These are phyloP conservation scores for Mythimna ferrago DNA, from an alignment of 2,888 invertebrate species.

Conservation along the genomic window DNA sequence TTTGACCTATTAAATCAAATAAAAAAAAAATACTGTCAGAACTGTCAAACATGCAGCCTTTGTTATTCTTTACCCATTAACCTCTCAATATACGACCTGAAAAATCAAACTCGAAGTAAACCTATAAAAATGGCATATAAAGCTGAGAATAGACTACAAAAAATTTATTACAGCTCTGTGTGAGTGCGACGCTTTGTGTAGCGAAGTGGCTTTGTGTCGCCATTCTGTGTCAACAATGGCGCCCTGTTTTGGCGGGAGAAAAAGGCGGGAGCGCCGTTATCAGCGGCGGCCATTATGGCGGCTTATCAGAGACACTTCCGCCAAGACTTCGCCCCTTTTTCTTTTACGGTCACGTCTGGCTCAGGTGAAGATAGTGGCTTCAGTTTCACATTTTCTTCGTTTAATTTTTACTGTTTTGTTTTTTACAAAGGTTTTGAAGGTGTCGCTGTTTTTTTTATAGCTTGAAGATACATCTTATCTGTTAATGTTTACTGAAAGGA, in stretches of 20 bases:
- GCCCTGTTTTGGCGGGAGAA: constrained; percentile 88
- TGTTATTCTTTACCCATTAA: constrained; percentile 39
- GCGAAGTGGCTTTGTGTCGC: constrained; percentile 82
- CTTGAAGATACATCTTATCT: not conserved
- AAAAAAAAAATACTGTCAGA: too few relatives aligned
- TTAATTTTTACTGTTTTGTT: constrained; percentile 69
- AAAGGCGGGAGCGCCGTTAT: constrained; percentile 90
- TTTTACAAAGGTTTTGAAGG: constrained; percentile 38
- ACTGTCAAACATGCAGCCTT: too few relatives aligned
- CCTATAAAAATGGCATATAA: constrained; percentile 74
- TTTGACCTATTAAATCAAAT: too few relatives aligned
- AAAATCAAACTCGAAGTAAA: constrained; percentile 66
- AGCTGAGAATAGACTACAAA: constrained; percentile 76
- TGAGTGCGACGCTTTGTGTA: constrained; percentile 73
- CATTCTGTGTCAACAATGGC: constrained; percentile 85
- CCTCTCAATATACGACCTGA: constrained; percentile 51
- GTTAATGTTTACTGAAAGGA: not conserved
- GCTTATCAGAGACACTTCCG: constrained; percentile 88
- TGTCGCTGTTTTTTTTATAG: not conserved
- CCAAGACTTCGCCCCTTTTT: constrained; percentile 87
- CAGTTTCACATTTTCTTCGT: constrained; percentile 64
- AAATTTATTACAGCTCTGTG: constrained; percentile 78
- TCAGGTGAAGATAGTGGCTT: constrained; percentile 78
- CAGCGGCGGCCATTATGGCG: constrained; percentile 88
- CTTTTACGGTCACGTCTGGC: constrained; percentile 89